phyloP scores from a whole-genome alignment of 2,113 vertebrate genomes.

The Apaloderma vittatum region DNA sequence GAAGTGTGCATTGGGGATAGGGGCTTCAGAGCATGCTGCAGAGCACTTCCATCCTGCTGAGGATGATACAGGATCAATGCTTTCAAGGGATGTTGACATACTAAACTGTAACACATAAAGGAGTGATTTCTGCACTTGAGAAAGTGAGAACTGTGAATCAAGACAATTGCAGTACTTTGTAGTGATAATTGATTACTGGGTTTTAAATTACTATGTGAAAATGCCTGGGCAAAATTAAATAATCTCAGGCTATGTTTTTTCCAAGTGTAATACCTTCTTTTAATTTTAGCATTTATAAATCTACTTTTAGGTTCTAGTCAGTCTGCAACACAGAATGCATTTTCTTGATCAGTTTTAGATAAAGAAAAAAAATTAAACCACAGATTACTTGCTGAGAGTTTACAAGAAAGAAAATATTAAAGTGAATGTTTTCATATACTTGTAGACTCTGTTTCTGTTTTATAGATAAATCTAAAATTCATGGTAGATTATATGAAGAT shows the following conservation, averaged over 20 bases:
- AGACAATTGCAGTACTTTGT: neutral
- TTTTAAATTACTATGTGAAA: neutral
- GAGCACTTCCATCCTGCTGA: neutral
- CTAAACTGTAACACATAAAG: neutral
- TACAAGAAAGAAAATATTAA: neutral
- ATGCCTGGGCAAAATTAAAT: neutral
- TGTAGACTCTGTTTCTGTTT: neutral
- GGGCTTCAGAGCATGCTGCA: neutral
- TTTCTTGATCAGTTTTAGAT: neutral
- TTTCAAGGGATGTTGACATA: neutral
- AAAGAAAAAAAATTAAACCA: neutral
- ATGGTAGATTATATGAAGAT: neutral
- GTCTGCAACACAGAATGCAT: neutral
- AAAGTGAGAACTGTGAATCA: constrained; percentile 6
- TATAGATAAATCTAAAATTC: neutral
- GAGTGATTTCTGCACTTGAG: neutral
- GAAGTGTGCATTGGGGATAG: neutral
- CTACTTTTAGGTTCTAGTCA: neutral
- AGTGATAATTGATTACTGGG: neutral
- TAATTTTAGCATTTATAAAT: neutral
- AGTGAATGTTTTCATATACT: neutral
- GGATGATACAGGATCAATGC: neutral
- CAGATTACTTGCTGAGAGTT: neutral
- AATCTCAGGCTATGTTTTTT: neutral
- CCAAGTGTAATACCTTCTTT: neutral